Evolutionary conservation across 2,797 vertebrate genomes (phyloP), one percentile per base, ranked within the genome.

Genomic region (Glyptemys insculpta): DNA sequence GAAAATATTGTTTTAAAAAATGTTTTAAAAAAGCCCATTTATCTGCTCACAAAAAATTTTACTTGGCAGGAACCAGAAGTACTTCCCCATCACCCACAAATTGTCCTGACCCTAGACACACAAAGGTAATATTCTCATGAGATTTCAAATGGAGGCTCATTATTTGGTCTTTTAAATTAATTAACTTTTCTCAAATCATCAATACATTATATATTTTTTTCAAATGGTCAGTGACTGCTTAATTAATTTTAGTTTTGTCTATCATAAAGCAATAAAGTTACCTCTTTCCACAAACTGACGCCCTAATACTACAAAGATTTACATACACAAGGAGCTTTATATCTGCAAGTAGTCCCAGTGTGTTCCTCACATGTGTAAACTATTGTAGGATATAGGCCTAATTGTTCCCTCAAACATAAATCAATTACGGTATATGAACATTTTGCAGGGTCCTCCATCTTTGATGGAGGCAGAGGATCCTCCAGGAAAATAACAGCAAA

Each of bases 11-110:
- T 56, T 94, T 79, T 85, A 62, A 90, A 87, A n/a, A 14, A 21
- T 34, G 92, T 79, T 83, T 91, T 83, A 53, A 65, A 89, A 49
- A 93, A 95, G 85, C 8, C 34, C 37, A 88, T 76, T 81, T 19
- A 93, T 86, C 78, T 86, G 6, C 78, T 87, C 85, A 15, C 52
- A 88, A 80, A 92, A 89, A 88, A 85, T 50, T 90, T 84, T 21
- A 57, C n/a, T 44, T 85, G 47, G 41, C 79, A 94, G 94, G 83
- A 50, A 37, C 49, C 72, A 92, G 49, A 72, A 72, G 37, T 72
- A 72, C n/a, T 41, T 72, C 68, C 37, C 9, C 19, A 41, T 72
- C 21, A 72, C 68, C 37, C 68, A 72, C 68, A 23, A 72, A 72
- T 72, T 72, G n/a, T 23, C 68, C 21, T 41, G 19, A 72, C 37